Percentiles rank a stretch among this genome's conserved stretches.
phyloP scores from a whole-genome alignment of 2,113 vertebrate genomes.

The Seriola quinqueradiata region DNA sequence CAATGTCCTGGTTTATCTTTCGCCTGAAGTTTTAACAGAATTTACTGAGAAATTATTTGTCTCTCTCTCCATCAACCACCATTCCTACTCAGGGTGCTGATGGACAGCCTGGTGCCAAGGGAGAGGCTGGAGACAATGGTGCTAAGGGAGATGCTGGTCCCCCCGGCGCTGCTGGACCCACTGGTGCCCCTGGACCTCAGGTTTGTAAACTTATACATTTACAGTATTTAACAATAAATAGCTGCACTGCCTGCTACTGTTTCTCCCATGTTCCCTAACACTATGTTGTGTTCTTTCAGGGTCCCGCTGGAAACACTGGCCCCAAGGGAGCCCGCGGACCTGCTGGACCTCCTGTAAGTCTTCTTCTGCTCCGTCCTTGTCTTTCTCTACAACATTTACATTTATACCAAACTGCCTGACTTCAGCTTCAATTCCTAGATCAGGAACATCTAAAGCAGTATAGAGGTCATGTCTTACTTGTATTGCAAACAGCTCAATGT shows the following conservation, averaged over 20 bases:
- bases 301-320: conserved; percentile 94
- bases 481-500: background rate
- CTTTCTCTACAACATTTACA: background rate
- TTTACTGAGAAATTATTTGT: background rate
- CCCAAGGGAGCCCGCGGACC: conserved; percentile 94
- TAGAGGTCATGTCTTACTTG: background rate
- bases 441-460: background rate
- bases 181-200: conserved; percentile 86
- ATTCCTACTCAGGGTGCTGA: conserved; percentile 86
- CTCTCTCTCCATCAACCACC: background rate
- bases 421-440: background rate
- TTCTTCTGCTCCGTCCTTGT: background rate
- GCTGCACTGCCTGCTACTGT: background rate
- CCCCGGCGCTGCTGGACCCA: conserved; percentile 93
- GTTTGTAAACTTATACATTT: conserved; percentile 48
- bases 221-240: background rate
- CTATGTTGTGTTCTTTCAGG: conserved; percentile 80
- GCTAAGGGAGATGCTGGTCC: conserved; percentile 95
- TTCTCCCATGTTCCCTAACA: background rate
- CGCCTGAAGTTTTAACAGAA: background rate
- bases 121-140: conserved; percentile 90
- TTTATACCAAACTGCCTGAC: background rate
- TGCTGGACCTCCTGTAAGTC: conserved; percentile 95
- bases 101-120: conserved; percentile 89
- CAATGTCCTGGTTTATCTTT: background rate